Base-by-base conservation (phyloP, 2,888 invertebrate species). In the Thecocarcelia acutangulata region DNA sequence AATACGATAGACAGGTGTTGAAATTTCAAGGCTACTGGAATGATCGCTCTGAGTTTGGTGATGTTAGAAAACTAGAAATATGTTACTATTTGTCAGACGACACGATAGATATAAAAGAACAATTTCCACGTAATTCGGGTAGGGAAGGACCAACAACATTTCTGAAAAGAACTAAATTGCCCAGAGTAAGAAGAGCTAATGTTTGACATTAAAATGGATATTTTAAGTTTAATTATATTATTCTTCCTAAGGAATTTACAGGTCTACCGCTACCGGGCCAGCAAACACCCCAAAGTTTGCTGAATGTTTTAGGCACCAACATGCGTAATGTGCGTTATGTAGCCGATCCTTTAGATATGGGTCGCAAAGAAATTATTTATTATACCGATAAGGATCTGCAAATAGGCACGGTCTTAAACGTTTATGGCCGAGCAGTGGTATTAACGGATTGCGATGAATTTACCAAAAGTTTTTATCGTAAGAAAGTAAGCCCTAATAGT, bases 11-110 rank as follows among this genome's bases (percentile, higher is more conserved):
- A 86, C 93, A 95, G 88, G 93, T 91, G 90, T 86, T 92, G 87
- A 93, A 96, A 85, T 98, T 98, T 90, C 94, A 93, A 86, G 97
- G 95, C 15, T 97, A 95, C 88, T 98, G 97, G 97, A 97, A 98
- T 87, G 97, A 98, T 88, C 93, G 94, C 1, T 93, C 93, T 0
- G 93, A 94, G 87, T 94, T 94, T 87, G 97, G 97, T 0, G 93
- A 94, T 75, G 90, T 96, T 24, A 95, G 97, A 84, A 92, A 94
- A 85, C 90, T 98, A 78, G 95, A 96, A 87, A 92, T 98, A 13
- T 94, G 95, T 87, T 98, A 96, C 88, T 97, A 95, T 90, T 91
- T 98, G 58, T 94, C 96, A 0, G 97, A 98, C 87, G 96, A 97
- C 86, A 97, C 97, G 0, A 94, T 98, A 11, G 97, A 97, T 89